Base-by-base conservation (phyloP, 2,888 invertebrate species). In the Drosophila colorata region DNA sequence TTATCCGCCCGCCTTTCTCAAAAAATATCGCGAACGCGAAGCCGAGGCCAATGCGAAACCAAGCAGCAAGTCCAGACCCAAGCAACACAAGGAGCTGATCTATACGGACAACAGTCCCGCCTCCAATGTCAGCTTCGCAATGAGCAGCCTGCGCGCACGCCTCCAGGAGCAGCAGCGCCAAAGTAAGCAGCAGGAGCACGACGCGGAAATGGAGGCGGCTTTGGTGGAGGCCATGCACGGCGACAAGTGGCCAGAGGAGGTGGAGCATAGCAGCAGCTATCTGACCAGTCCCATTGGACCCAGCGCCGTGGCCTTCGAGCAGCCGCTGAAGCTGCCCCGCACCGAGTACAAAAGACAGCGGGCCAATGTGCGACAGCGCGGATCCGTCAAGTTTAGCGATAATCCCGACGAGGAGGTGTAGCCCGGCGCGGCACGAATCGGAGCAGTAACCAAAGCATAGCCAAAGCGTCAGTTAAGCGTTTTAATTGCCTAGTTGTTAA, bases 1-100 rank as follows among this genome's bases (percentile, higher is more conserved):
- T 49, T 91, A 91, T 78, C 91, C 91, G 0, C 73, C 87, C 0
- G 64, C 78, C 7, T 92, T 88, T 61, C 69, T 92, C 0, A 85
- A 88, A 56, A 87, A 79, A 53, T 77, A 69, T 33, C 84, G 86
- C 2, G 90, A 84, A 48, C 73, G 82, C 0, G 82, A 85, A 37
- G 52, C 74, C 0, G 63, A 56, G 1, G 9, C 56, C 0, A 38
- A 33, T 4, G 23, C 44, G 13, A 66, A 64, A 28, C 25, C 60
- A 2, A 69, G 59, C 20, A 33, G 33, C 7, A 88, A 88, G 13
- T 13, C 56, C 2, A n/a, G 74, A n/a, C 4, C 47, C 4, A 74
- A 69, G 40, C 71, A 74, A 2, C 74, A 69, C 18, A 80, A 74
- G 52, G 74, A 87, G 18, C 53, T 61, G 8, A 49, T 51, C n/a